These are phyloP conservation scores for Gracilinanus agilis DNA, from an alignment of 2,113 vertebrate species.

Conservation along the genomic window DNA sequence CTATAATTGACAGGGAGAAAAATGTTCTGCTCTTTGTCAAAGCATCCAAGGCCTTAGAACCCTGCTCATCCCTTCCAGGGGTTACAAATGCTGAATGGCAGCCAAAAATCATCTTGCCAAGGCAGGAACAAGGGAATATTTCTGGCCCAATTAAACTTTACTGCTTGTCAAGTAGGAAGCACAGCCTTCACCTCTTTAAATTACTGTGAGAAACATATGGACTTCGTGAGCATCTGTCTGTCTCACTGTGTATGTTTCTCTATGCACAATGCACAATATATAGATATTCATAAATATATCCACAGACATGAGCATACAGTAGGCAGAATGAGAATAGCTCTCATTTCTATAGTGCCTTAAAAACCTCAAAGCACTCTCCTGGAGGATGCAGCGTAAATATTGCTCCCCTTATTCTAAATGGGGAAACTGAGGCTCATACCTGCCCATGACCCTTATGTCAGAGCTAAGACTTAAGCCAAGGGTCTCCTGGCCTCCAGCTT, in stretches of 20 bases:
- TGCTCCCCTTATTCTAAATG: not conserved
- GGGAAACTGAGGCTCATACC: not conserved
- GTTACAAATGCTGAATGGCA: slow-evolving; percentile 73
- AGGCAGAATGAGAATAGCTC: not conserved
- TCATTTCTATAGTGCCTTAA: not conserved
- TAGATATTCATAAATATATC: not conserved
- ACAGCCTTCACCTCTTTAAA: slow-evolving; percentile 44
- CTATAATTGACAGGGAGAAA: slow-evolving; percentile 15
- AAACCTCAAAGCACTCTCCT: not conserved
- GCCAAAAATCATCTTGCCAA: slow-evolving; percentile 68
- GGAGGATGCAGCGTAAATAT: not conserved
- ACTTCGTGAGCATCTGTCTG: not conserved
- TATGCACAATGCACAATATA: not conserved
- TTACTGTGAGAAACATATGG: slow-evolving; percentile 29
- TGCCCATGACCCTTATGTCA: not conserved
- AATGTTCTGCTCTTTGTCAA: slow-evolving; percentile 45
- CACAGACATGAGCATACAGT: not conserved
- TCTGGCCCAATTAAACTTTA: slow-evolving; percentile 76
- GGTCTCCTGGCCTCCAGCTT: not conserved
- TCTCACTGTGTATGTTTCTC: not conserved
- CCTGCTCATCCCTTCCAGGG: slow-evolving; percentile 65
- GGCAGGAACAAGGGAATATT: slow-evolving; percentile 69
- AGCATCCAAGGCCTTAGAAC: slow-evolving; percentile 67
- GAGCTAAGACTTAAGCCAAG: not conserved
- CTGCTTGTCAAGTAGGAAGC: slow-evolving; percentile 59